Percentiles rank a stretch among this genome's conserved stretches.
Conservation (phyloP, 2,113 vertebrate genomes). For the Trogon melanurus region DNA sequence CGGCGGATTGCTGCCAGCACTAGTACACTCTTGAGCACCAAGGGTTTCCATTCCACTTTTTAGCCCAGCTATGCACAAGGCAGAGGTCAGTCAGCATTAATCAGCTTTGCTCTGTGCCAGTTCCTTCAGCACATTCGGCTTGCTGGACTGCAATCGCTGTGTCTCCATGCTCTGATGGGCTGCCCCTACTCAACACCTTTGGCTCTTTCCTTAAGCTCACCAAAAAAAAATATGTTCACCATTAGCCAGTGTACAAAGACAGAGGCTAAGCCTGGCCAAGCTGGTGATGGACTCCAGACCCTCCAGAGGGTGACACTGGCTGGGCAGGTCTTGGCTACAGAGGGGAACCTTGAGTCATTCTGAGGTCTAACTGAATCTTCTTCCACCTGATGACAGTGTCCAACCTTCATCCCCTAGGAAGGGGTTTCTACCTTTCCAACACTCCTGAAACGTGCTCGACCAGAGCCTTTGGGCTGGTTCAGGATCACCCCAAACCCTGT, state of each 20-base stretch:
- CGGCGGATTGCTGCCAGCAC: slow-evolving; percentile 6
- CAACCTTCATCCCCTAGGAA: background rate
- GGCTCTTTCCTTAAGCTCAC: background rate
- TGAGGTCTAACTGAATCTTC: background rate
- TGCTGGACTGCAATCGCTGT: background rate
- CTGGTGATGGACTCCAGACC: background rate
- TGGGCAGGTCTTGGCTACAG: background rate
- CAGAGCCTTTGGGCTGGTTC: background rate
- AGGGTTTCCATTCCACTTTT: slow-evolving; percentile 47
- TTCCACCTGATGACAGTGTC: background rate
- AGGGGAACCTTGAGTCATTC: background rate
- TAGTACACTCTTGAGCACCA: slow-evolving; percentile 21
- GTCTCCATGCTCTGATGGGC: background rate
- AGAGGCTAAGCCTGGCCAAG: background rate
- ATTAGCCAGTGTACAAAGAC: background rate
- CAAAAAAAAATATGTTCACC: background rate
- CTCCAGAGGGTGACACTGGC: background rate
- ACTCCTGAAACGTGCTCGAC: background rate
- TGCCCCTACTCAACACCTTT: background rate
- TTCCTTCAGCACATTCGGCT: background rate
- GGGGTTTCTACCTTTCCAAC: background rate
- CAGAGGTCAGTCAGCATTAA: slow-evolving; percentile 54
- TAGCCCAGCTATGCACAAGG: slow-evolving; percentile 24
- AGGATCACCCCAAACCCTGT: background rate
- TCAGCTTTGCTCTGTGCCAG: slow-evolving; percentile 29